Conservation (phyloP, 2,113 vertebrate species). For the Himantopus leucocephalus region DNA sequence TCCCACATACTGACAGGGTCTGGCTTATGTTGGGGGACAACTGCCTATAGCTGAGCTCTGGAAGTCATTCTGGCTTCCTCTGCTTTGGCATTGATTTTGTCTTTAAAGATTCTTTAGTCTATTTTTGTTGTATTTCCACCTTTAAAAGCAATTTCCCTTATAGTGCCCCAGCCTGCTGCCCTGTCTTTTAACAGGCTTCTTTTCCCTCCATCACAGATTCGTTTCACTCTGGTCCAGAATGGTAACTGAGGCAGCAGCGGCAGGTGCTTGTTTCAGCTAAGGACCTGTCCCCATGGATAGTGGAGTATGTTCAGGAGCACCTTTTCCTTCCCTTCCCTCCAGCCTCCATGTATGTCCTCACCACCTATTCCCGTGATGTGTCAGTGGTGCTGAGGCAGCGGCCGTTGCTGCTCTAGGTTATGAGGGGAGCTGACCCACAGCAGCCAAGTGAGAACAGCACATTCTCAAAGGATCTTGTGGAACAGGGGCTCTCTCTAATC, state of each 20-base stretch:
- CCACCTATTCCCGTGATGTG: not conserved
- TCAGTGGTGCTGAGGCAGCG: not conserved
- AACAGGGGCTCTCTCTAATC: not conserved
- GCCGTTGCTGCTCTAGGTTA: not conserved
- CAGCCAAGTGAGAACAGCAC: not conserved
- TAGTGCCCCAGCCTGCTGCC: not conserved
- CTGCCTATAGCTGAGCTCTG: conserved; percentile 37
- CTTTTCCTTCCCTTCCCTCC: not conserved
- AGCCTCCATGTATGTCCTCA: not conserved
- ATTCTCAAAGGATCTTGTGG: not conserved
- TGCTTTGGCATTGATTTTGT: conserved; percentile 42
- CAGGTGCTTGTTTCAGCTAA: not conserved
- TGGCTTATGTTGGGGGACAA: conserved; percentile 61
- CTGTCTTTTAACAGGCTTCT: conserved; percentile 2
- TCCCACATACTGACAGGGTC: conserved; percentile 48
- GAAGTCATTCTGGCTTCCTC: conserved; percentile 52
- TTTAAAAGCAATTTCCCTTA: conserved; percentile 26
- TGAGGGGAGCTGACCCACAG: not conserved
- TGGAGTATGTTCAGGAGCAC: not conserved
- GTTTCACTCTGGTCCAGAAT: not conserved
- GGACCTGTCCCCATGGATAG: not conserved
- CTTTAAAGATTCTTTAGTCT: conserved; percentile 29
- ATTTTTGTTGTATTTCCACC: conserved; percentile 45
- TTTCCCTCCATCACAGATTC: not conserved
- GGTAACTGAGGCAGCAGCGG: not conserved